Evolutionary conservation across 2,888 invertebrate species (phyloP).

Genomic region (Agrotis exclamationis): DNA sequence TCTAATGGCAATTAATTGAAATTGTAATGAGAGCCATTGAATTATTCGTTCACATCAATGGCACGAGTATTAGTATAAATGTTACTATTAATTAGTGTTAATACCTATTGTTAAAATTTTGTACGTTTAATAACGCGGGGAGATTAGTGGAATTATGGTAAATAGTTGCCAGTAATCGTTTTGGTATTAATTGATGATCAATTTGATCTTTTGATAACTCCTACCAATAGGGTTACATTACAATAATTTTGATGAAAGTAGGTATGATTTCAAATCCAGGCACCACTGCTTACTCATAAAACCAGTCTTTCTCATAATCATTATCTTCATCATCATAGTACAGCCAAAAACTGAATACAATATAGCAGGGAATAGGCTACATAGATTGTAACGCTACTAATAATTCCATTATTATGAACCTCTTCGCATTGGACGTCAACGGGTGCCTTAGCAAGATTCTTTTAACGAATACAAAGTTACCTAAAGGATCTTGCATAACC

Average conservation of each 20-base stretch:
- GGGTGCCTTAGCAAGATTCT: too few species aligned
- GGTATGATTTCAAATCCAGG: too few species aligned
- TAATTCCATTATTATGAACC: too few species aligned
- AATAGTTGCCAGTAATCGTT: background rate
- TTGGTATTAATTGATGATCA: background rate
- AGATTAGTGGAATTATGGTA: constrained; percentile 7
- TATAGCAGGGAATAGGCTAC: too few species aligned
- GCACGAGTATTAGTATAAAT: constrained; percentile 16
- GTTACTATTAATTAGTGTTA: constrained; percentile 23
- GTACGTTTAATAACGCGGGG: background rate
- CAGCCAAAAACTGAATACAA: too few species aligned
- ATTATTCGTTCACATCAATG: constrained; percentile 20
- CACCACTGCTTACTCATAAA: too few species aligned
- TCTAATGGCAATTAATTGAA: constrained; percentile 30
- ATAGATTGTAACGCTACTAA: too few species aligned
- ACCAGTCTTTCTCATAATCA: too few species aligned
- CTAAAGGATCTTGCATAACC: background rate
- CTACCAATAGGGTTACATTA: too few species aligned
- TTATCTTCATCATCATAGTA: too few species aligned
- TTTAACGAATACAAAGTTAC: background rate
- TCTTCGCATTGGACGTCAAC: too few species aligned
- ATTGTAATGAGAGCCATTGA: constrained; percentile 29
- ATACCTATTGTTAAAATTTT: constrained; percentile 24
- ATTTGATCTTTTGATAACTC: background rate
- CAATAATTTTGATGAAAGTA: background rate